These are phyloP conservation scores for Premnoplex brunnescens DNA, from an alignment of 2,797 vertebrate species.

Conservation along the genomic window DNA sequence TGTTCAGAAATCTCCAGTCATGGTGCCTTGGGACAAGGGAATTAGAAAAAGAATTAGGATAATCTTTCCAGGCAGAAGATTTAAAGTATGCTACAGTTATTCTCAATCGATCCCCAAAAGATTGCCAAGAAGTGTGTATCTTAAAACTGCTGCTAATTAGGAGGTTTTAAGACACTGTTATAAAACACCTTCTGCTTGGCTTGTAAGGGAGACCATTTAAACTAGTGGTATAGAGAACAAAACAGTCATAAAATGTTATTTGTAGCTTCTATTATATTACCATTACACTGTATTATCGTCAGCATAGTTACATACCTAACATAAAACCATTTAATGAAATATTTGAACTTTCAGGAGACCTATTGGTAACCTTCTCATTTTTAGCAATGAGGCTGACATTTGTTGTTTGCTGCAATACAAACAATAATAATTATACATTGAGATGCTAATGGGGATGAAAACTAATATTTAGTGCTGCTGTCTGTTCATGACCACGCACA, in stretches of 20 bases:
- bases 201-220: constrained; percentile 46
- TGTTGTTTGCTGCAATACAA: constrained; percentile 21
- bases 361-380: constrained; percentile 28
- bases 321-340: constrained; percentile 62
- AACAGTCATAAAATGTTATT: constrained; percentile 40
- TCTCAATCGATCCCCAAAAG: constrained; percentile 50
- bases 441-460: constrained; percentile 21
- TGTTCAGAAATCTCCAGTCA: constrained; percentile 30
- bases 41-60: constrained; percentile 65
- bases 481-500: neutral
- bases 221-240: constrained; percentile 7
- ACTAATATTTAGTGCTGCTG: constrained; percentile 1
- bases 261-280: constrained; percentile 66
- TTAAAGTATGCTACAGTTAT: constrained; percentile 61
- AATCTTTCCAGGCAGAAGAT: constrained; percentile 65
- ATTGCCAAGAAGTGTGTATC: constrained; percentile 60
- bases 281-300: constrained; percentile 57
- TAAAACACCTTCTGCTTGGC: constrained; percentile 47
- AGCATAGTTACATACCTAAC: constrained; percentile 35
- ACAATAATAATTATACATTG: constrained; percentile 58
- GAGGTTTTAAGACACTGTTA: constrained; percentile 57
- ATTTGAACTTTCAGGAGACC: constrained; percentile 54
- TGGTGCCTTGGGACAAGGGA: constrained; percentile 23
- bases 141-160: constrained; percentile 67
- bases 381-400: neutral